A percentile compares a stretch with the other conserved stretches of the same genome.
These are phyloP conservation scores for Drosophila falleni DNA, from an alignment of 2,888 invertebrate genomes.

Conservation along the genomic window DNA sequence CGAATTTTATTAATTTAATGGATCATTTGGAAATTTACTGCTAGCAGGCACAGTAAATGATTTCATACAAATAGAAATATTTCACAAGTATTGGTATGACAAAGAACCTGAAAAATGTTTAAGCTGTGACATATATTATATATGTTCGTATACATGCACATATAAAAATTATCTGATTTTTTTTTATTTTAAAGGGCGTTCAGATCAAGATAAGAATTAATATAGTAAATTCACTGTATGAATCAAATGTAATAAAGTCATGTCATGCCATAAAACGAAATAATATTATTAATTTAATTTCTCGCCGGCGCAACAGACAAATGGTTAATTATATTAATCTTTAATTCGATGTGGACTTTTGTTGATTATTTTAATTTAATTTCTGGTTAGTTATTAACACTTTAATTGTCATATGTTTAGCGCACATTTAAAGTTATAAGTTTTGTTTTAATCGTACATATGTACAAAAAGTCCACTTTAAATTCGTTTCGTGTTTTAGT, in stretches of 20 bases:
- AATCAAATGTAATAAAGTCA: constrained; percentile 5
- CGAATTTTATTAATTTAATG: background rate
- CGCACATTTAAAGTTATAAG: constrained; percentile 46
- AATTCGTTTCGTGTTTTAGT: constrained; percentile 20
- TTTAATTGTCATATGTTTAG: constrained; percentile 65
- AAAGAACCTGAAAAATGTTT: constrained; percentile 40
- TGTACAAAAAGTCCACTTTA: constrained; percentile 12
- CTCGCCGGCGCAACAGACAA: constrained; percentile 25
- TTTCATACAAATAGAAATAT: constrained; percentile 8
- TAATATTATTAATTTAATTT: constrained; percentile 19
- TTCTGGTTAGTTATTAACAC: constrained; percentile 51
- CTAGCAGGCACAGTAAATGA: constrained; percentile 12
- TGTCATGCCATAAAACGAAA: constrained; percentile 21
- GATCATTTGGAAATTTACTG: background rate
- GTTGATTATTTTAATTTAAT: constrained; percentile 4
- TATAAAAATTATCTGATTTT: constrained; percentile 10
- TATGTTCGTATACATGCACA: background rate
- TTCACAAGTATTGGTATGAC: constrained; percentile 29
- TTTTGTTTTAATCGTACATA: constrained; percentile 19
- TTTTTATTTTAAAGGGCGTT: constrained; percentile 11
- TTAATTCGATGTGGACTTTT: constrained; percentile 8
- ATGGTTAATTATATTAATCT: constrained; percentile 28
- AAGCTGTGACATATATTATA: constrained; percentile 12
- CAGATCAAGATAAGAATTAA: constrained; percentile 21
- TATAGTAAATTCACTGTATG: constrained; percentile 2